Evolutionary conservation across 2,113 vertebrate species (phyloP).

Genomic region (Plectropomus leopardus): DNA sequence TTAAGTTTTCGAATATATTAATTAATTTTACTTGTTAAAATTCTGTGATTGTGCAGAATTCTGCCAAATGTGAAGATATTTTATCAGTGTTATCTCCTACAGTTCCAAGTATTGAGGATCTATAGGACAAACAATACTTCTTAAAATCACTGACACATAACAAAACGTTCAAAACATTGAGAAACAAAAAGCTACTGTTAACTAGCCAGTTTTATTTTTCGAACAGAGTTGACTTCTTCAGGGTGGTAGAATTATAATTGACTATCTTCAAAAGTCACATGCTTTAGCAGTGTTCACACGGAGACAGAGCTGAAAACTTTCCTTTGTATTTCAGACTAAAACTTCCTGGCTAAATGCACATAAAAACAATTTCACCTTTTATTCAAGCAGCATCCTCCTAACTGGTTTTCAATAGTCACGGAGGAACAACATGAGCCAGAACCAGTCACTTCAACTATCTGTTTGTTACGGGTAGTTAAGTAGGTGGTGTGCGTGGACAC

Average conservation of each 20-base stretch:
- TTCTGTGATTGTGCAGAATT: background rate
- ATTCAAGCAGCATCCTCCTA: background rate
- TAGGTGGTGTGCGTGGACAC: conserved; percentile 32
- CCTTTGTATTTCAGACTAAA: background rate
- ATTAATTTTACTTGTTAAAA: background rate
- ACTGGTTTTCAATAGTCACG: background rate
- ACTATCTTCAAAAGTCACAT: background rate
- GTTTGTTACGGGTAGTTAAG: background rate
- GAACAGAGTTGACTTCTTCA: no score
- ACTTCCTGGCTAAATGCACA: background rate
- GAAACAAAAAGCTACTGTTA: background rate
- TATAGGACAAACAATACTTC: background rate
- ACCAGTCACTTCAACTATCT: background rate
- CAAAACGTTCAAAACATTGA: background rate
- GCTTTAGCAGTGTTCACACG: background rate
- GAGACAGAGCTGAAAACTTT: background rate
- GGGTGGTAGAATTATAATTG: no score
- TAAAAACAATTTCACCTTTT: background rate
- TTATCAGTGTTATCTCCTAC: background rate
- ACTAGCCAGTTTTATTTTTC: background rate
- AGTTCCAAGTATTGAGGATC: background rate
- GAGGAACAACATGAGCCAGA: conserved; percentile 4
- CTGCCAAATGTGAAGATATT: background rate
- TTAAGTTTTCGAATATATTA: background rate
- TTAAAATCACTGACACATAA: no score